Evolutionary conservation across 2,797 vertebrate genomes (phyloP).

Genomic region (Zonotrichia albicollis): DNA sequence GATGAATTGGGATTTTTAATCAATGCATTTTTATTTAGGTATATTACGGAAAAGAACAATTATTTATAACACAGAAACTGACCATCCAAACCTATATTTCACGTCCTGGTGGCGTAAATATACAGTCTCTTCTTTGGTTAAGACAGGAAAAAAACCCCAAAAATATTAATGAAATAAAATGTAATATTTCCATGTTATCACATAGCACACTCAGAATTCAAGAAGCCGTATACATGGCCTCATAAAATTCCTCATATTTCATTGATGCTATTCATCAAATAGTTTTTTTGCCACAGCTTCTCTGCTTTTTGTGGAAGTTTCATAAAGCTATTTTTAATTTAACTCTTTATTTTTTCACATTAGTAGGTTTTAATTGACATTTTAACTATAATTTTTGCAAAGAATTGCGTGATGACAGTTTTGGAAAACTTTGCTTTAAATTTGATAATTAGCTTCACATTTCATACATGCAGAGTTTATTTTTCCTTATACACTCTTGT

Average conservation of each 20-base stretch:
- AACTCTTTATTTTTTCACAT: not conserved
- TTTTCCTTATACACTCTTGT: not conserved
- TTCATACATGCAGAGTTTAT: not conserved
- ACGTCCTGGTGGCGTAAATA: accelerated
- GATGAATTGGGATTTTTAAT: not conserved
- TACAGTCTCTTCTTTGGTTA: not conserved
- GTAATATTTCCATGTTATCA: not conserved
- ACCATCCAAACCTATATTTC: not conserved
- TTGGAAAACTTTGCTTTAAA: not conserved
- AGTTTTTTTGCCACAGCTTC: not conserved
- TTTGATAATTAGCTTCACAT: not conserved
- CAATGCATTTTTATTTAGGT: not conserved
- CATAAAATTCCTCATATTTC: not conserved
- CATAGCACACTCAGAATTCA: not conserved
- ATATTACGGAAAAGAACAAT: not conserved
- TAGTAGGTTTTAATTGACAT: not conserved
- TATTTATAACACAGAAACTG: not conserved
- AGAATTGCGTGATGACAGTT: not conserved
- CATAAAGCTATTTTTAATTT: not conserved
- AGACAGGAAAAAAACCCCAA: not conserved
- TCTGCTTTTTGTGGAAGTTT: not conserved
- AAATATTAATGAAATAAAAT: not conserved
- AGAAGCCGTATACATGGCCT: not conserved
- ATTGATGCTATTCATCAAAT: not conserved
- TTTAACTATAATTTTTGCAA: not conserved